phyloP scores from a whole-genome alignment of 2,888 invertebrate species.

The Acanthosepion pharaonis region DNA sequence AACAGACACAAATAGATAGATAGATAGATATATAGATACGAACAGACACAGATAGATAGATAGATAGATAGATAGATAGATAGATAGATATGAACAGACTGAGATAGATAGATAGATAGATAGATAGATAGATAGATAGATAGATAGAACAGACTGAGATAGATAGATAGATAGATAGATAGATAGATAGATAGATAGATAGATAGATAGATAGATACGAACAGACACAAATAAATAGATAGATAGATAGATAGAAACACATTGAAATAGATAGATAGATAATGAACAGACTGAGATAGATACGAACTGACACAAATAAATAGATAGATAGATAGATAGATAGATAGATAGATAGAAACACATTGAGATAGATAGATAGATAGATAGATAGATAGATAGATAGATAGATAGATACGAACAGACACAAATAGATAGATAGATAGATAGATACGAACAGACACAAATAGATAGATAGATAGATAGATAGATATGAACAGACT shows the following conservation, averaged over 20 bases:
- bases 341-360: neutral
- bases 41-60: neutral
- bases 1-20: neutral
- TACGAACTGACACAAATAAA: no score
- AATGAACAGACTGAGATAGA: no score
- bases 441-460: no score
- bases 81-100: constrained; percentile 2
- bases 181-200: neutral
- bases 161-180: neutral
- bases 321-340: neutral
- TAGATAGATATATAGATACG: neutral
- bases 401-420: no score
- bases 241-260: neutral
- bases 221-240: no score
- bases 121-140: neutral
- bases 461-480: neutral
- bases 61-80: constrained; percentile 2
- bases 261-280: neutral
- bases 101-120: neutral
- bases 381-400: neutral
- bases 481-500: no score
- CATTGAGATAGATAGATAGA: neutral
- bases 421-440: constrained; percentile 2
- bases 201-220: neutral
- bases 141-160: no score